Conservation (phyloP, 2,113 vertebrate species). For the Pterocles burchelli region DNA sequence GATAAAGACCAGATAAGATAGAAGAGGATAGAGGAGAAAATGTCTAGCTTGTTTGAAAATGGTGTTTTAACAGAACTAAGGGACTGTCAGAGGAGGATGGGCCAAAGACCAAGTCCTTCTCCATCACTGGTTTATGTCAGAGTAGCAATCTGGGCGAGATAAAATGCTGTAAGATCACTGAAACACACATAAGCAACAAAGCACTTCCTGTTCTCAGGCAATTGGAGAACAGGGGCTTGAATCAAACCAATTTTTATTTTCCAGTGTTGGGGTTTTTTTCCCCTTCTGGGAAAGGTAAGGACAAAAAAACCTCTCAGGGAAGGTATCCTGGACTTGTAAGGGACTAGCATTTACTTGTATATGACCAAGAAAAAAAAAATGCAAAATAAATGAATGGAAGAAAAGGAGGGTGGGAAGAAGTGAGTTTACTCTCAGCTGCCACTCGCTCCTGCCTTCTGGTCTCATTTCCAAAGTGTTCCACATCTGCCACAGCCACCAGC, state of each 20-base stretch:
- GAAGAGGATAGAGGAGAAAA: background rate
- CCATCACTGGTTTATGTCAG: background rate
- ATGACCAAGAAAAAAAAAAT: background rate
- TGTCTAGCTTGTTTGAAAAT: background rate
- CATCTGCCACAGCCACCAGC: background rate
- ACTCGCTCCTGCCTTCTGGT: background rate
- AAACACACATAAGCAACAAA: background rate
- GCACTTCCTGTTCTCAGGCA: background rate
- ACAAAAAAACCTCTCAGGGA: background rate
- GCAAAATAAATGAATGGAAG: background rate
- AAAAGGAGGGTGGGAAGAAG: background rate
- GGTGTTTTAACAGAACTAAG: background rate
- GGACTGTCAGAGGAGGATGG: background rate
- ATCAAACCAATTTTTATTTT: background rate
- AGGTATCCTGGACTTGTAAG: background rate
- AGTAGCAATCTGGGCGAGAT: background rate
- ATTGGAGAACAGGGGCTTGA: background rate
- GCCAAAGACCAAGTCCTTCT: background rate
- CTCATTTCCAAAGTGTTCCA: background rate
- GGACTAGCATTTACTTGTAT: background rate
- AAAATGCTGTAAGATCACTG: background rate
- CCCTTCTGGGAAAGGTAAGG: background rate
- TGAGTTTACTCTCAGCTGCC: background rate
- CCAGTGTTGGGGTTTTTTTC: background rate
- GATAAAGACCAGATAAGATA: background rate